Evolutionary conservation across 1,140 invertebrate species (phyloP), one percentile per base, ranked within the genome.

Genomic region (Sitodiplosis mosellana): DNA sequence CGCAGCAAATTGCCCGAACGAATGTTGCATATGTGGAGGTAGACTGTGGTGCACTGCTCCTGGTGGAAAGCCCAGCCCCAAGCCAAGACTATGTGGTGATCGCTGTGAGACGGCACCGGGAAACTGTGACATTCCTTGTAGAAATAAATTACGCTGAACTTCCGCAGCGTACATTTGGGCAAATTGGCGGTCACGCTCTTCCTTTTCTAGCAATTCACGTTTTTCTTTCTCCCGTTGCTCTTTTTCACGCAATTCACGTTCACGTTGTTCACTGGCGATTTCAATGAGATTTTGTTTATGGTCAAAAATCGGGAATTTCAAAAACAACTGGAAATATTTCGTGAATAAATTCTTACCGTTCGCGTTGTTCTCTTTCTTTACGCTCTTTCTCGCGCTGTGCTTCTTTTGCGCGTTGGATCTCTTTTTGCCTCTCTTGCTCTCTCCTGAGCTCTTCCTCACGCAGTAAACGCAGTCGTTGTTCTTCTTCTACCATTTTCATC

Each of bases 401-500:
- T 61, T 75, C 71, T 54, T 72, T 65, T 53, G 74, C 71, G 50
- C 71, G 69, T 52, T 27, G 27, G 3, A 10, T 10, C 56, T 62
- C 71, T 61, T 66, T 66, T 61, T 70, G 71, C 49, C 56, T 63
- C 55, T 59, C 64, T 57, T 68, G 61, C 61, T 75, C 71, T 54
- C 72, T 65, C 52, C 74, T 71, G 50, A 71, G 69, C 52, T 74
- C 72, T 57, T 73, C 70, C 51, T 75, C 72, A 52, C 71, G 64
- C 22, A 63, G 66, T 54, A 73, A 60, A 21, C 74, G 61, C 53
- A 74, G 65, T 48, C 76, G 63, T 53, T 79, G 75, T 54, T 80
- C 77, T 56, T 80, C 77, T 63, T 79, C 77, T 49, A 77, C 60
- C 72, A 76, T 57, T 73, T 76, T 71, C 73, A 74, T 55, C 70